Conservation (phyloP, 1,140 invertebrate species). For the Drosophila auraria region DNA sequence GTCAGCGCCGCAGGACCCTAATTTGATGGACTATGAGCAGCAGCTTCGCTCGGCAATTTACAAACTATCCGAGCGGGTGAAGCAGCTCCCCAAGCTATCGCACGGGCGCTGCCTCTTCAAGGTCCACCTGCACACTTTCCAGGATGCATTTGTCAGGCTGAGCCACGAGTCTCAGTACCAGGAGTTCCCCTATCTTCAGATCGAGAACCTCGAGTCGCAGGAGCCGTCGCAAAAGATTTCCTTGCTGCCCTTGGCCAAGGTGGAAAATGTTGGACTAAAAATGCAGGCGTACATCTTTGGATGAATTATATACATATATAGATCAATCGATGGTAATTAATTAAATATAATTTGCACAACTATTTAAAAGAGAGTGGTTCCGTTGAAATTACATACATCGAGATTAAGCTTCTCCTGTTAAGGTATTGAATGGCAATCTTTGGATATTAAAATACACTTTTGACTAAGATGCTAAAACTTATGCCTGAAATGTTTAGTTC, state of each 20-base stretch:
- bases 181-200: constrained; percentile 78
- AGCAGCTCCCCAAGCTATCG: constrained; percentile 55
- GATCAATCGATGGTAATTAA: constrained; percentile 17
- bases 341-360: constrained; percentile 12
- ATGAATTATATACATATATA: constrained; percentile 22
- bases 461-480: background rate
- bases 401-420: background rate
- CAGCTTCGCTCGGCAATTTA: constrained; percentile 65
- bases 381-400: constrained; percentile 13
- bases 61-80: constrained; percentile 64
- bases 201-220: background rate
- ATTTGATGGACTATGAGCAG: constrained; percentile 73
- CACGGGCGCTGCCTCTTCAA: constrained; percentile 63
- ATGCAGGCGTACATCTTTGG: constrained; percentile 54
- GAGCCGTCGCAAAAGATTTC: constrained; percentile 1
- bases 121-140: constrained; percentile 71
- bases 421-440: constrained; percentile 12
- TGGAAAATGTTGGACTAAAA: constrained; percentile 60
- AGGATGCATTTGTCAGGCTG: constrained; percentile 59
- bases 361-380: constrained; percentile 28
- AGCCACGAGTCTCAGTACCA: constrained; percentile 72
- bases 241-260: constrained; percentile 54
- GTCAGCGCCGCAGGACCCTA: constrained; percentile 13
- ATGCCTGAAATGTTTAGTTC: background rate
- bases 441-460: background rate